Base-by-base conservation (phyloP, 2,888 invertebrate species). In the Phymatocera aterrima region DNA sequence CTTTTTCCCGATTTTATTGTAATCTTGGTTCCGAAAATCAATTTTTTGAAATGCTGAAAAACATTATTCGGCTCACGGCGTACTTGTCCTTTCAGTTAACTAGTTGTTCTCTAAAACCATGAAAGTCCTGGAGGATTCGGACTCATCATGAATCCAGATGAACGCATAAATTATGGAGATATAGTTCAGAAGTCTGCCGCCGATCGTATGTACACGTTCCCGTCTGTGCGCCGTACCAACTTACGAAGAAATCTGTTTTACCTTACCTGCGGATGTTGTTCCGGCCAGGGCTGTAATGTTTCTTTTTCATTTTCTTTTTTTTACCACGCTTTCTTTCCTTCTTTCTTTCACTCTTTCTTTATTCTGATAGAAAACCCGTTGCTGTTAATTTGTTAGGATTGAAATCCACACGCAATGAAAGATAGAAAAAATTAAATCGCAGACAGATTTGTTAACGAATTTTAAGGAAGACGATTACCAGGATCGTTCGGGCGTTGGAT, bases 321-420 rank as follows among this genome's bases (percentile, higher is more conserved):
- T 28, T 40, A 12, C 8, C 40, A 37, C 34, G 18, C 21, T 34
- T 18, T 37, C 37, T 21, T 18, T 3, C 1, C 43, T 12, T 43
- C 28, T 28, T 46, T 72, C 51, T 51, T 51, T 51, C 5, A n/a
- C 18, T 37, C 48, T 81, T 78, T 79, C 78, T 75, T 79, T 75
- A 51, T 79, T 48, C 28, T 60, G 70, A 28, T 77, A 68, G 80
- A 78, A 82, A 78, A 82, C 79, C 54, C 78, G 84, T 81, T 87
- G 84, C 87, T 84, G 86, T 87, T 87, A 87, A 85, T 85, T 78
- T 79, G 80, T 87, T 84, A 86, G 34, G 48, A 77, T 74, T 72
- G 79, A 48, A 83, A 81, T 61, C 74, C 79, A 80, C 80, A 82
- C 82, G 80, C 80, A 77, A 48, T 40, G 21, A 40, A 57, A 57